Evolutionary conservation across 2,797 vertebrate species (phyloP), one percentile per base, ranked within the genome.

Genomic region (Falco rusticolus): DNA sequence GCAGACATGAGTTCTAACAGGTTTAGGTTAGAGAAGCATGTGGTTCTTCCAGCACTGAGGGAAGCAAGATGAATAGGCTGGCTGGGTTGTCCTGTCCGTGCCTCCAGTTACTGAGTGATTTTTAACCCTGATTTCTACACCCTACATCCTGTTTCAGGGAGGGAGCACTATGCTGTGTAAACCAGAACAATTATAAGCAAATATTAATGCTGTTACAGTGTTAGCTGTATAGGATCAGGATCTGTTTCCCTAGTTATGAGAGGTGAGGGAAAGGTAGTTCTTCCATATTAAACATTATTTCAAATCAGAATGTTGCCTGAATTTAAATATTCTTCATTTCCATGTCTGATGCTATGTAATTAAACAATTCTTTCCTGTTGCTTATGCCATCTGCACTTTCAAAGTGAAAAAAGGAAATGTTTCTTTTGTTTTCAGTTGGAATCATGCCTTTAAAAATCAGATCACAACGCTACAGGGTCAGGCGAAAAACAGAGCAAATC

Each of bases 391-490:
- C 83, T 96, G 51, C 50, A 82, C 71, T 97, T 90, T 65, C 94
- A 85, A 91, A 97, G 78, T 96, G 94, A 97, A 96, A 92, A 72
- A 56, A 6, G 70, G 92, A 91, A 96, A 96, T 51, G 31, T 76
- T 94, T 91, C 74, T 97, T 72, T 96, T 97, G 47, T 95, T 97
- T 94, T 57, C 91, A 99, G 99, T 94, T 99, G 99, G 99, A 99
- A 99, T 98, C 98, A 99, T 96, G 99, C 99, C 93, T 99, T 99
- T 97, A 99, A 99, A 98, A 99, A 99, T 98, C 99, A 99, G 98
- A 99, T 99, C 98, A 99, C 99, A 54, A 99, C 99, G 48, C 98
- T 99, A 92, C 99, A 99, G 98, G 99, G 99, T 98, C 99, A 99
- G 97, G 99, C 99, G 81, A 99, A 99, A 98, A 99, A 99, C 97